Evolutionary conservation across 2,113 vertebrate species (phyloP), one percentile per base, ranked within the genome.

Genomic region (Arenaria interpres): DNA sequence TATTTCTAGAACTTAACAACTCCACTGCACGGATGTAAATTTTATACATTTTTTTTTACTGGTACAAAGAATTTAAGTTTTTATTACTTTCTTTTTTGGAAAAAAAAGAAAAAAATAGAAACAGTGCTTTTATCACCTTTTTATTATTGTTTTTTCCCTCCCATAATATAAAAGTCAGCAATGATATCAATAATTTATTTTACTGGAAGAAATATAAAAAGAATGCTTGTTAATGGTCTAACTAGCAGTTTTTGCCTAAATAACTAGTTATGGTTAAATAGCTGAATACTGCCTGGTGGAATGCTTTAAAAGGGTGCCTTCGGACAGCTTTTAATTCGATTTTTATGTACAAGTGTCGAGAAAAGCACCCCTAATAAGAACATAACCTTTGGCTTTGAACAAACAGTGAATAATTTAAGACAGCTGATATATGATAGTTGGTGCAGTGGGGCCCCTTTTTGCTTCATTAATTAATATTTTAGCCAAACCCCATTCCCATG

Each of bases 201-300:
- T 98, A 99, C 98, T 98, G 99, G 98, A 99, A 99, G 98, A 99
- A 98, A 99, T 98, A 99, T 99, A 99, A 99, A 99, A 99, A 99
- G 98, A 99, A 99, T 98, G 98, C 98, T 97, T 98, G 97, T 98
- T 95, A 97, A 98, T 98, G 98, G 97, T 97, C 98, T 98, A 98
- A 98, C 97, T 98, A 99, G 97, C 98, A 97, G 97, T 81, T 98
- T 97, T 98, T 98, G 98, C 98, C 97, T 98, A 98, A 98, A 97
- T 98, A 98, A 98, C 98, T 98, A 98, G 98, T 97, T 98, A 98
- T 98, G 98, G 93, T 98, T 98, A 96, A 98, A 98, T 98, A 98
- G 98, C 98, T 98, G 98, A 98, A 98, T 97, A 98, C 98, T 98
- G 98, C 98, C 96, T 93, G 98, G 97, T 98, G 98, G 98, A 98